Percentiles rank a stretch among this genome's conserved stretches.
These are phyloP conservation scores for Synergus gifuensis DNA, from an alignment of 2,888 invertebrate species.

Conservation along the genomic window DNA sequence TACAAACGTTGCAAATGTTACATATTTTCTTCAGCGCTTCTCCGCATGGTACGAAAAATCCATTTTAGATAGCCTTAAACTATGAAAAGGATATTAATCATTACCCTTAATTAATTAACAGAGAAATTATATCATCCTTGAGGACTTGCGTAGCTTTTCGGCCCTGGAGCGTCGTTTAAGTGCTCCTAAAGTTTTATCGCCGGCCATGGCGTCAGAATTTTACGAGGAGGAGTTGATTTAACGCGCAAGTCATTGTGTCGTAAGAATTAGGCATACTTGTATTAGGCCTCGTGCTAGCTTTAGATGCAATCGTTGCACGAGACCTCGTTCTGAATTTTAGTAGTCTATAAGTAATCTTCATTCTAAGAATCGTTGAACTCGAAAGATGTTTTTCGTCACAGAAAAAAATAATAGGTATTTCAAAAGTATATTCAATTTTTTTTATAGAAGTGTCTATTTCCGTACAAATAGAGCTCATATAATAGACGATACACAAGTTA, in stretches of 20 bases:
- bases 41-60: too few species aligned
- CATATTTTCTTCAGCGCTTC: too few species aligned
- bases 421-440: neutral
- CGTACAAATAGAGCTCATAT: too few species aligned
- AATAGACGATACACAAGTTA: too few species aligned
- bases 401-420: neutral
- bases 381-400: neutral
- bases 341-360: neutral
- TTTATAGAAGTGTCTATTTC: neutral
- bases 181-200: constrained; percentile 52
- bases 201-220: constrained; percentile 56
- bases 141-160: constrained; percentile 54
- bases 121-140: constrained; percentile 49
- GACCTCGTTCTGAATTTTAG: constrained; percentile 15
- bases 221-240: constrained; percentile 55
- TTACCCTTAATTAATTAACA: constrained; percentile 46
- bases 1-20: too few species aligned
- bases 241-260: constrained; percentile 48
- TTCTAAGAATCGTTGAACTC: neutral
- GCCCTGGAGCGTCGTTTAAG: constrained; percentile 56
- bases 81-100: neutral
- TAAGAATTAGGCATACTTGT: constrained; percentile 42
- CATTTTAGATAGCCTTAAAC: too few species aligned
- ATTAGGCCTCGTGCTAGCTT: constrained; percentile 39
- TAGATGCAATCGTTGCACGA: constrained; percentile 3